Evolutionary conservation across 1,140 invertebrate genomes (phyloP).

Genomic region (fruit fly (Drosophila melanogaster)): DNA sequence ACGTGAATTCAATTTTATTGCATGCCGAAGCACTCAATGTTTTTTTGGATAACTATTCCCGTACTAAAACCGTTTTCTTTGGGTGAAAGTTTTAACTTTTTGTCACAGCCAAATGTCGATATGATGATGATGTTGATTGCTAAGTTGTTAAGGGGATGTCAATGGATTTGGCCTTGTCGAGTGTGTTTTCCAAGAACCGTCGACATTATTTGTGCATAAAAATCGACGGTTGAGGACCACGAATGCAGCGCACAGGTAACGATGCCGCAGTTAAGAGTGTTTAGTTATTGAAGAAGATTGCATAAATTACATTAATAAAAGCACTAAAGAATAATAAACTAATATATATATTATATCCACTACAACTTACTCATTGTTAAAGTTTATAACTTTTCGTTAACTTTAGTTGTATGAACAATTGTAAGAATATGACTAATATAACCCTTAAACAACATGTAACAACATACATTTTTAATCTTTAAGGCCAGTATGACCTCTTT

Average conservation of each 20-base stretch:
- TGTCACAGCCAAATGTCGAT: conserved; percentile 45
- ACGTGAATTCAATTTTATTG: conserved; percentile 58
- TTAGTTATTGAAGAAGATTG: too few relatives aligned
- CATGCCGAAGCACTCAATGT: conserved; percentile 46
- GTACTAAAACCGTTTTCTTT: conserved; percentile 11
- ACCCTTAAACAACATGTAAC: too few relatives aligned
- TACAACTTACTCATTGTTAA: background rate
- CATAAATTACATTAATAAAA: too few relatives aligned
- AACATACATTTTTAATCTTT: background rate
- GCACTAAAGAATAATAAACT: too few relatives aligned
- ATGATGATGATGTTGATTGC: conserved; percentile 24
- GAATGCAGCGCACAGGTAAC: conserved; percentile 20
- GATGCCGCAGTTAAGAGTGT: background rate
- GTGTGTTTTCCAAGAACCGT: conserved; percentile 28
- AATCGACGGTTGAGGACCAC: conserved; percentile 50
- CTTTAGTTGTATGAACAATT: too few relatives aligned
- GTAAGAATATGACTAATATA: too few relatives aligned
- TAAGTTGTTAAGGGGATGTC: conserved; percentile 22
- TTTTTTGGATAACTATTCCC: conserved; percentile 13
- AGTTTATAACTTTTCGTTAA: too few relatives aligned
- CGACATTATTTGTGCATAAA: conserved; percentile 49
- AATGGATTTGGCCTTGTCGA: conserved; percentile 38
- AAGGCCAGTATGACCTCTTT: background rate
- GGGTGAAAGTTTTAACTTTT: conserved; percentile 44
- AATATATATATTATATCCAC: too few relatives aligned